phyloP scores from a whole-genome alignment of 2,797 vertebrate genomes.

The Lacerta bilineata region DNA sequence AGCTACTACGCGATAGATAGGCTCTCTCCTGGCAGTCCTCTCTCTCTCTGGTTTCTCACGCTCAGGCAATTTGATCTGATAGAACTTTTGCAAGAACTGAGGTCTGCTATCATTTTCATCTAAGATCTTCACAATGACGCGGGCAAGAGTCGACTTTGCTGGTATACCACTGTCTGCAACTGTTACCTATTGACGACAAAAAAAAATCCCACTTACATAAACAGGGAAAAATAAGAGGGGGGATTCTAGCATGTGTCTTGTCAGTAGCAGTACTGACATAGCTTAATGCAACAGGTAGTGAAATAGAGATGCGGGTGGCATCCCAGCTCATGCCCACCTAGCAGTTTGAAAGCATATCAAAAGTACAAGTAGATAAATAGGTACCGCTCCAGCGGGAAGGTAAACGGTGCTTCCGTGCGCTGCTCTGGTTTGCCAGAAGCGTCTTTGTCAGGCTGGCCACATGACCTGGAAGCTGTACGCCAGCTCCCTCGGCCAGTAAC shows the following conservation, averaged over 20 bases:
- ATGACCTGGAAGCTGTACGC: no score
- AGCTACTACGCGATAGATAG: constrained; percentile 93
- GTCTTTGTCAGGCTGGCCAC: no score
- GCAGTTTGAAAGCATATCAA: no score
- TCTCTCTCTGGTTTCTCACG: constrained; percentile 89
- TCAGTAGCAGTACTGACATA: background rate
- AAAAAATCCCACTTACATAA: constrained; percentile 25
- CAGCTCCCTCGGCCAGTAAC: no score
- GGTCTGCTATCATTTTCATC: constrained; percentile 98
- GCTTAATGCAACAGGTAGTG: background rate
- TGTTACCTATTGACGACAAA: constrained; percentile 82
- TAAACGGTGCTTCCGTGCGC: no score
- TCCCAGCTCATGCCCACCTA: no score
- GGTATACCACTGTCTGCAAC: constrained; percentile 91
- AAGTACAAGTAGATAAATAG: no score
- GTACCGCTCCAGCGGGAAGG: no score
- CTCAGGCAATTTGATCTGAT: constrained; percentile 94
- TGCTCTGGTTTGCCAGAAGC: no score
- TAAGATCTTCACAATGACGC: constrained; percentile 93
- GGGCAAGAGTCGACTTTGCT: constrained; percentile 87
- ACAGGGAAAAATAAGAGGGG: background rate
- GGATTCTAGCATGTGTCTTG: constrained; percentile 5
- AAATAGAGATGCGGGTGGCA: no score
- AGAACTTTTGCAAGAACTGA: constrained; percentile 96
- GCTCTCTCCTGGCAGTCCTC: constrained; percentile 85